Percentiles rank a stretch among this genome's conserved stretches.
Evolutionary conservation across 92 coral and sea anemone species (phyloP).

Genomic region (Parazoanthus swiftii): DNA sequence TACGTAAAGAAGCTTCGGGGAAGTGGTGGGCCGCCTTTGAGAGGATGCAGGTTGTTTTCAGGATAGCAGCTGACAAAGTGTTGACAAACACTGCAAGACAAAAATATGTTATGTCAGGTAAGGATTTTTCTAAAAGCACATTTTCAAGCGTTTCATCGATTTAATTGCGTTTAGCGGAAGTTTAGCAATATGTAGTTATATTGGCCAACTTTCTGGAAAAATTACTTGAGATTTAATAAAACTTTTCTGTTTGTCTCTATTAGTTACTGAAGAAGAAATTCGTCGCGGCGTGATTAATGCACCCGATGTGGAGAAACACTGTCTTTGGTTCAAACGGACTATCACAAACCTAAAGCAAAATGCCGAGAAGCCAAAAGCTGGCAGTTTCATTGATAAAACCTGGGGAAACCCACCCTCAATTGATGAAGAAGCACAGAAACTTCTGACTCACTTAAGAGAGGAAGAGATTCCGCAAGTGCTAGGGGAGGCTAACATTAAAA

Average conservation of each 20-base stretch:
- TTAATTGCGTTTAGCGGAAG: too few species aligned
- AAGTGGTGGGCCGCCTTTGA: constrained; percentile 96
- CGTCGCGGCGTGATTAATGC: constrained; percentile 89
- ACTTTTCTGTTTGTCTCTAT: neutral
- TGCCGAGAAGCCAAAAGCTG: constrained; percentile 66
- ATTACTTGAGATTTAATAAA: neutral
- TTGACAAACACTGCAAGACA: constrained; percentile 65
- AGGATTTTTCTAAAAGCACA: neutral
- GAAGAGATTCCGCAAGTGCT: constrained; percentile 66
- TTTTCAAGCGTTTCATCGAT: neutral
- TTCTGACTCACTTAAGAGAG: constrained; percentile 73
- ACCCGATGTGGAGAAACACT: constrained; percentile 69
- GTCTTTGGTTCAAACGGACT: constrained; percentile 91
- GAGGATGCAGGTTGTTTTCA: constrained; percentile 87
- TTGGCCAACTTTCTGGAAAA: too few species aligned
- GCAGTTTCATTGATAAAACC: constrained; percentile 86
- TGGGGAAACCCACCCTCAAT: constrained; percentile 69
- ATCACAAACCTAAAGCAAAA: constrained; percentile 67
- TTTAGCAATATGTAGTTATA: too few species aligned
- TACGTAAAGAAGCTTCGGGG: constrained; percentile 86
- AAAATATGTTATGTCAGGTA: constrained; percentile 94
- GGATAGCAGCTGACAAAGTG: constrained; percentile 80
- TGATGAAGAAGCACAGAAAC: constrained; percentile 75
- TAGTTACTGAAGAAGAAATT: constrained; percentile 98
- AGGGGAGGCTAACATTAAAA: constrained; percentile 57